Evolutionary conservation across 2,113 vertebrate genomes (phyloP), one percentile per base, ranked within the genome.

Genomic region (Chloropsis hardwickii): DNA sequence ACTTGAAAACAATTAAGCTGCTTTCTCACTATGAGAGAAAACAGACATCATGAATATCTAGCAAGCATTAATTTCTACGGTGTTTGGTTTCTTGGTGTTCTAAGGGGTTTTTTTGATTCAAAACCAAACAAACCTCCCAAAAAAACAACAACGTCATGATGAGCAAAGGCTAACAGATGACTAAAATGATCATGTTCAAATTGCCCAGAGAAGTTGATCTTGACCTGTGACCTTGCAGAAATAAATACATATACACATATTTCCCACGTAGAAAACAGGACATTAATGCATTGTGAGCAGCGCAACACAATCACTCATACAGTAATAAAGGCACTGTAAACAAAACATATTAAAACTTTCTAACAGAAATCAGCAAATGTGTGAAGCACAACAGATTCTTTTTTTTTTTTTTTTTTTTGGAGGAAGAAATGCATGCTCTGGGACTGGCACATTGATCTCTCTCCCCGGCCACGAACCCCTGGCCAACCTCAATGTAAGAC

Each of bases 1-100:
- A 73, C 76, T 84, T 78, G 56, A 92, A 94, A 90, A 93, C 76
- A 95, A 96, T 83, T 70, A 70, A 66, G 39, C 31, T 67, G 37
- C 60, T 94, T 90, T 93, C 45, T 53, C 25, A 78, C 53, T 39
- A 17, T 10, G 35, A 88, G 39, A 73, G 47, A 76, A 90, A 93
- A 74, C 31, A 83, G 77, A 58, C 25, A 53, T 18, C 15, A 24
- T 20, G 1, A 88, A 51, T 64, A 86, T 35, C 70, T 72, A 86
- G 20, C 24, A 66, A 60, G 33, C 17, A 64, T 22, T 86, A 47
- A 88, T 83, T 90, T 66, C 42, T 50, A 47, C 1, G 1, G 50
- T 40, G 24, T 35, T 69, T 47, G 23, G 3, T 28, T 54, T 88
- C 71, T 29, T 23, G 23, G 33, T 14, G n/a, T n/a, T 58, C n/a